Conservation (phyloP, 2,797 vertebrate genomes). For the Octomys mimax region DNA sequence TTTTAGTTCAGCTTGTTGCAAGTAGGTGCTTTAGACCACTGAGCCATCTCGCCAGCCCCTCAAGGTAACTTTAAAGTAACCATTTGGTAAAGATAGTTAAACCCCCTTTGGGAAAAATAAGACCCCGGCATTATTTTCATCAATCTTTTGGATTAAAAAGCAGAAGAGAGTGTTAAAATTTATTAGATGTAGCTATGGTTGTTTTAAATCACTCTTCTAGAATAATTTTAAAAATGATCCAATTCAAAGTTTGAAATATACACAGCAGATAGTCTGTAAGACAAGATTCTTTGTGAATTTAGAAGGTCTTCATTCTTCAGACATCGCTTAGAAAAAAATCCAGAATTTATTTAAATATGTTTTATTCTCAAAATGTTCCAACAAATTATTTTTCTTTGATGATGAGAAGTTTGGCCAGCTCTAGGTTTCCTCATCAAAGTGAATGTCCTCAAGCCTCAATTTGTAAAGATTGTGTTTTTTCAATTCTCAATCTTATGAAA, state of each 20-base stretch:
- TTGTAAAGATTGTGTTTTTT: background rate
- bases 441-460: background rate
- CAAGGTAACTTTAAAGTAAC: background rate
- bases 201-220: background rate
- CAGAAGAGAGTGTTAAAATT: background rate
- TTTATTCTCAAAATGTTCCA: background rate
- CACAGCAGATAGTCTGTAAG: background rate
- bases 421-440: background rate
- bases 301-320: background rate
- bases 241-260: background rate
- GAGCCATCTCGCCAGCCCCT: no score
- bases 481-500: background rate
- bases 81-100: background rate
- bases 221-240: background rate
- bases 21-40: no score
- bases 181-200: background rate
- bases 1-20: no score
- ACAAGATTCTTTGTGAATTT: background rate
- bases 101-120: background rate
- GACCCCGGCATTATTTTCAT: background rate
- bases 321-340: background rate
- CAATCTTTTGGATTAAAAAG: slow-evolving; percentile 5
- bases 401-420: background rate
- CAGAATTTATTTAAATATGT: background rate
- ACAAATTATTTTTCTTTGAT: background rate